phyloP scores from a whole-genome alignment of 2,888 invertebrate genomes.

The Hydropsyche betteni region DNA sequence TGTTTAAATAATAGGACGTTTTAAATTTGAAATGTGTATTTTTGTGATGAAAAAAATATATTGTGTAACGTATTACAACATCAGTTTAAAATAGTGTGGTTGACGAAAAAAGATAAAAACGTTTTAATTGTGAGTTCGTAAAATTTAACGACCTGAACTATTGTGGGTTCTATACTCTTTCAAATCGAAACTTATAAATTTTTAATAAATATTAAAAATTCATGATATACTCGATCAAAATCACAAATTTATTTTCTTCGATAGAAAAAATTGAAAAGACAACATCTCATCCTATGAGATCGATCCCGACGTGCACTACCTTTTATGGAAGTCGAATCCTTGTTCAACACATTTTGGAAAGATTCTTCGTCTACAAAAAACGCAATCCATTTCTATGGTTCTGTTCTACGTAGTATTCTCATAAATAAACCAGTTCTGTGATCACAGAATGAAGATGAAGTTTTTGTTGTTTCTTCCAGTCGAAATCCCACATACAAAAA shows the following conservation, averaged over 20 bases:
- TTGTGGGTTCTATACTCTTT: conserved; percentile 13
- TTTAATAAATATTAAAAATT: background rate
- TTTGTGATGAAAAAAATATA: conserved; percentile 1
- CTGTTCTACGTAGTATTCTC: conserved; percentile 4
- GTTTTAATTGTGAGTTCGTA: conserved; percentile 8
- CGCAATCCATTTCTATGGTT: conserved; percentile 13
- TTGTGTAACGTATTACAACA: background rate
- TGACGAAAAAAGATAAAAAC: conserved; percentile 9
- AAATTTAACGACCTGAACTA: conserved; percentile 33
- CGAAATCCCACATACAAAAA: conserved; percentile 34
- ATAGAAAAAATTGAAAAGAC: conserved; percentile 10
- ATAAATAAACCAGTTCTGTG: conserved; percentile 45
- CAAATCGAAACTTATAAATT: background rate
- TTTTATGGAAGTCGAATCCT: no score
- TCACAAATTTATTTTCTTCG: background rate
- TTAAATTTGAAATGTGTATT: background rate
- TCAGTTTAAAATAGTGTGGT: background rate
- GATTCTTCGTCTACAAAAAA: conserved; percentile 5
- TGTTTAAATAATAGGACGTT: background rate
- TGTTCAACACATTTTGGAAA: conserved; percentile 8
- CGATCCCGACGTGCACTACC: no score
- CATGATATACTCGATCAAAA: background rate
- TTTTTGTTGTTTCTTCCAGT: conserved; percentile 36
- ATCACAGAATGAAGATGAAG: conserved; percentile 28
- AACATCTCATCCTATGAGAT: background rate